phyloP scores from a whole-genome alignment of 2,113 vertebrate genomes.

The Dipodomys merriami region DNA sequence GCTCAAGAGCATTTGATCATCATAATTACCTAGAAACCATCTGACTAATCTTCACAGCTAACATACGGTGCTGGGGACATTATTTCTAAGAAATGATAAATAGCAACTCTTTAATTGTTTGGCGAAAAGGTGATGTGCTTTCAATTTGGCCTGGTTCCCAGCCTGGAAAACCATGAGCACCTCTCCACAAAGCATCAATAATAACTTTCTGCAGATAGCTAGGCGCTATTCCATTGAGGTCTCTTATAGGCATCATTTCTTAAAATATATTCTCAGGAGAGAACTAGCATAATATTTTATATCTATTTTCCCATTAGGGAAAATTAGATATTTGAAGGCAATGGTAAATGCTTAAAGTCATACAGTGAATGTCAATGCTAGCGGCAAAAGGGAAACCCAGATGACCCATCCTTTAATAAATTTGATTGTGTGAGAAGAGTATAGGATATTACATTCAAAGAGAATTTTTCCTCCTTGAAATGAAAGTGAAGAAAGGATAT shows the following conservation, averaged over 20 bases:
- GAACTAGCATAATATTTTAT: slow-evolving; percentile 25
- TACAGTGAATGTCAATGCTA: background rate
- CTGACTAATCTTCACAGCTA: slow-evolving; percentile 65
- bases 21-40: slow-evolving; percentile 62
- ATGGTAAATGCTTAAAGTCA: slow-evolving; percentile 11
- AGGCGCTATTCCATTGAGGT: slow-evolving; percentile 4
- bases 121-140: slow-evolving; percentile 67
- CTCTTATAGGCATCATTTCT: slow-evolving; percentile 55
- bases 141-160: slow-evolving; percentile 70
- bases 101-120: slow-evolving; percentile 66
- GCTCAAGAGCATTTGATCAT: slow-evolving; percentile 58
- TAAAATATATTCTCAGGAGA: slow-evolving; percentile 36
- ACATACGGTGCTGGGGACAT: slow-evolving; percentile 49
- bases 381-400: slow-evolving; percentile 53
- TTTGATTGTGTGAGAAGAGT: background rate
- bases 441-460: background rate
- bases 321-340: slow-evolving; percentile 60
- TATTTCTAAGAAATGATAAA: slow-evolving; percentile 76
- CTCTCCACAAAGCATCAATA: slow-evolving; percentile 65
- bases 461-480: background rate
- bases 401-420: slow-evolving; percentile 10
- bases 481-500: background rate
- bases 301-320: slow-evolving; percentile 65
- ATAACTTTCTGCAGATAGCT: slow-evolving; percentile 53
- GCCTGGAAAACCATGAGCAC: slow-evolving; percentile 50